A percentile compares a stretch with the other conserved stretches of the same genome.
Conservation (phyloP, 92 coral and sea anemone species). For the Scolanthus callimorphus region DNA sequence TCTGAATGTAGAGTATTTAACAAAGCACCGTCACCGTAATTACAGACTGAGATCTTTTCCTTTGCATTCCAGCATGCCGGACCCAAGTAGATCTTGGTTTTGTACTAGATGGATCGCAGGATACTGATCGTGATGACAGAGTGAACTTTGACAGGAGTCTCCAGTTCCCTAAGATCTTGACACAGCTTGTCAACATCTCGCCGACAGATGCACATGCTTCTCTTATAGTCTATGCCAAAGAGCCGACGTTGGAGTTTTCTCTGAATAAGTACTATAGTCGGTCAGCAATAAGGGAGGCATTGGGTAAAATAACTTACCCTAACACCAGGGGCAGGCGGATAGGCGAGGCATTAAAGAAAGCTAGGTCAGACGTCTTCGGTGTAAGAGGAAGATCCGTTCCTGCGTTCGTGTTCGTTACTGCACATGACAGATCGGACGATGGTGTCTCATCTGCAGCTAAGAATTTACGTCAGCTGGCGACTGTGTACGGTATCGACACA, state of each 20-base stretch:
- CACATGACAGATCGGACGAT: background rate
- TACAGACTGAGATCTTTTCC: no score
- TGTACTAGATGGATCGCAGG: background rate
- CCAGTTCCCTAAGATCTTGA: background rate
- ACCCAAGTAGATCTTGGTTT: background rate
- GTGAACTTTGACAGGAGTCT: conserved; percentile 2
- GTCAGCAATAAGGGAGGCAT: background rate
- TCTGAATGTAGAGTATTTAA: no score
- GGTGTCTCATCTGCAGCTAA: background rate
- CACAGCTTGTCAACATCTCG: conserved; percentile 1
- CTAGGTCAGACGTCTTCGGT: background rate
- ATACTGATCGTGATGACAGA: background rate
- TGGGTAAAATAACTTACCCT: background rate
- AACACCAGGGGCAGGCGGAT: background rate
- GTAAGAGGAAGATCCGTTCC: background rate
- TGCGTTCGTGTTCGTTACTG: conserved; percentile 1
- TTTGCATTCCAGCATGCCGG: background rate
- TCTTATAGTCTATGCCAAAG: background rate
- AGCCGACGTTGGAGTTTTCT: background rate
- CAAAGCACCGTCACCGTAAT: no score
- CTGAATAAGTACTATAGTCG: background rate
- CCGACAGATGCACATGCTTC: background rate
- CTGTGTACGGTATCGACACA: background rate
- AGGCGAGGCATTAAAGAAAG: background rate
- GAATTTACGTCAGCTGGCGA: background rate